These are phyloP conservation scores for Allobates femoralis DNA, from an alignment of 2,797 vertebrate genomes.

Conservation along the genomic window DNA sequence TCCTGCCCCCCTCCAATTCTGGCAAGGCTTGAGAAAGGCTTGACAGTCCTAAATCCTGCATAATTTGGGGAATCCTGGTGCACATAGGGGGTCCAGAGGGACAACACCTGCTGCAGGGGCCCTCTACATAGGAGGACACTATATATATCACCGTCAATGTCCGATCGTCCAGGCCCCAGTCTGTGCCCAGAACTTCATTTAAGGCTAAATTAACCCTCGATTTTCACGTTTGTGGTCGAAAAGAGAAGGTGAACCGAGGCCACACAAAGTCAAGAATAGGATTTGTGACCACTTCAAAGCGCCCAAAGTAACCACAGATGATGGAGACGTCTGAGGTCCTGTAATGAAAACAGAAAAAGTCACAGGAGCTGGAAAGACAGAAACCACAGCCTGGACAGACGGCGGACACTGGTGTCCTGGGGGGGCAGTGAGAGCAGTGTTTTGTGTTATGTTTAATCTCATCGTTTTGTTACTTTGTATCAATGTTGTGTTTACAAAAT, in stretches of 20 bases:
- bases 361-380: background rate
- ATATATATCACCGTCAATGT: background rate
- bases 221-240: background rate
- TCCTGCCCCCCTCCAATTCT: too few species aligned
- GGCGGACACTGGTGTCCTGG: too few species aligned
- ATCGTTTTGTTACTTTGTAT: background rate
- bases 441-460: background rate
- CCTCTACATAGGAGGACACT: background rate
- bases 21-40: background rate
- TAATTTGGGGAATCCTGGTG: background rate
- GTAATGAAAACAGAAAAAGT: background rate
- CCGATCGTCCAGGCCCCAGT: background rate
- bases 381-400: too few species aligned
- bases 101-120: background rate
- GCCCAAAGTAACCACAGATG: background rate
- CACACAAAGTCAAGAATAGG: slow-evolving; percentile 29
- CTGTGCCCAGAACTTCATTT: background rate
- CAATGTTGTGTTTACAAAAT: background rate
- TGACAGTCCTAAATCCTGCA: background rate
- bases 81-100: background rate
- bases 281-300: slow-evolving; percentile 36
- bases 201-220: slow-evolving; percentile 1
- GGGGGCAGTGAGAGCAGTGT: background rate
- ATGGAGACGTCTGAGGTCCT: background rate
- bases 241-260: slow-evolving; percentile 1